These are phyloP conservation scores for Chirona hameri DNA, from an alignment of 2,888 invertebrate genomes.

Conservation along the genomic window DNA sequence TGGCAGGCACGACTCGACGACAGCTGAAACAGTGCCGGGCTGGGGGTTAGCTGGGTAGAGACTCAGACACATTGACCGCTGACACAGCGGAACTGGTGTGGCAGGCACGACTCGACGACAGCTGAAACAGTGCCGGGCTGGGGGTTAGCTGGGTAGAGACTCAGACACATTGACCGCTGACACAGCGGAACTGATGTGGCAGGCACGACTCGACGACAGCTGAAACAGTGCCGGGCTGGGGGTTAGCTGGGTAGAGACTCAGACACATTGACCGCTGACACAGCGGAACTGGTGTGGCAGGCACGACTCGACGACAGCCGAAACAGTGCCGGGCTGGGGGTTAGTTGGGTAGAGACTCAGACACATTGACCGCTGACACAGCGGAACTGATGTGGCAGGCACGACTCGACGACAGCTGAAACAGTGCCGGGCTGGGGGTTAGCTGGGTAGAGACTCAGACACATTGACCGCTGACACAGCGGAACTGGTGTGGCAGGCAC, in stretches of 20 bases:
- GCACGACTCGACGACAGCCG: background rate
- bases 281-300: conserved; percentile 42
- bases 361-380: conserved; percentile 46
- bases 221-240: background rate
- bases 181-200: conserved; percentile 42
- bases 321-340: background rate
- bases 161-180: conserved; percentile 45
- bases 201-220: background rate
- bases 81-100: conserved; percentile 42
- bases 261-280: conserved; percentile 45
- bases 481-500: conserved; percentile 42
- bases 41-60: too few relatives aligned
- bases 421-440: background rate
- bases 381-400: conserved; percentile 42
- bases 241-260: too few relatives aligned
- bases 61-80: conserved; percentile 45
- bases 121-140: background rate
- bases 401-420: background rate
- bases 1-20: background rate
- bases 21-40: background rate
- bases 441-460: conserved; percentile 37
- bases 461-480: conserved; percentile 44
- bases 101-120: background rate
- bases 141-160: too few relatives aligned
- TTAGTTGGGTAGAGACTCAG: too few relatives aligned